These are phyloP conservation scores for Ormyrus thymus DNA, from an alignment of 2,888 invertebrate genomes.

Conservation along the genomic window DNA sequence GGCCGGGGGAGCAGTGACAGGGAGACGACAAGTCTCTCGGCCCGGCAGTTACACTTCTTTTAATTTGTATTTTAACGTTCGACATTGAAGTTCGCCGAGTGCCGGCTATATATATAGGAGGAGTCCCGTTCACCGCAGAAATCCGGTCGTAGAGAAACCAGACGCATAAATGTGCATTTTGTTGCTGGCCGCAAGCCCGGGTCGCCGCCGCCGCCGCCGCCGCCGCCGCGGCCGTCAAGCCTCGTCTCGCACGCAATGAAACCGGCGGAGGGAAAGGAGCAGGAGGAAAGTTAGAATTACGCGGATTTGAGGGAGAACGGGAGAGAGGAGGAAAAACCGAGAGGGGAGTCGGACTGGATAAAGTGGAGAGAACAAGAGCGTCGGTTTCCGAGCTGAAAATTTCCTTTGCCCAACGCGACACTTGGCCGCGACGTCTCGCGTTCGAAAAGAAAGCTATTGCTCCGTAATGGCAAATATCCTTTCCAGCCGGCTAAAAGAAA, in stretches of 20 bases:
- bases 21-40: neutral
- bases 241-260: slow-evolving; percentile 40
- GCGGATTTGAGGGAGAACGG: slow-evolving; percentile 17
- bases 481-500: neutral
- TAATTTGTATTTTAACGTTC: slow-evolving; percentile 35
- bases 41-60: slow-evolving; percentile 16
- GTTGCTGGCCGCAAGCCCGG: slow-evolving; percentile 32
- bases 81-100: slow-evolving; percentile 13
- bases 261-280: slow-evolving; percentile 16
- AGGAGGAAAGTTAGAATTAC: slow-evolving; percentile 31
- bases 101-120: neutral
- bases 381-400: too few relatives aligned
- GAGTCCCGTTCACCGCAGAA: slow-evolving; percentile 46
- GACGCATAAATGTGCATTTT: slow-evolving; percentile 51
- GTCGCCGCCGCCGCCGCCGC: neutral
- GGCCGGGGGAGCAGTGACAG: neutral
- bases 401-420: too few relatives aligned
- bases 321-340: neutral
- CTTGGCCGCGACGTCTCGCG: too few relatives aligned
- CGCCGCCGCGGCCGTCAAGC: slow-evolving; percentile 26
- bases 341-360: too few relatives aligned
- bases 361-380: neutral
- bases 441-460: neutral
- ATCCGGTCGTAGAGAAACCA: slow-evolving; percentile 51
- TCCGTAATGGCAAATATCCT: too few relatives aligned